Base-by-base conservation (phyloP, 2,113 vertebrate species). In the Pao palembangensis region DNA sequence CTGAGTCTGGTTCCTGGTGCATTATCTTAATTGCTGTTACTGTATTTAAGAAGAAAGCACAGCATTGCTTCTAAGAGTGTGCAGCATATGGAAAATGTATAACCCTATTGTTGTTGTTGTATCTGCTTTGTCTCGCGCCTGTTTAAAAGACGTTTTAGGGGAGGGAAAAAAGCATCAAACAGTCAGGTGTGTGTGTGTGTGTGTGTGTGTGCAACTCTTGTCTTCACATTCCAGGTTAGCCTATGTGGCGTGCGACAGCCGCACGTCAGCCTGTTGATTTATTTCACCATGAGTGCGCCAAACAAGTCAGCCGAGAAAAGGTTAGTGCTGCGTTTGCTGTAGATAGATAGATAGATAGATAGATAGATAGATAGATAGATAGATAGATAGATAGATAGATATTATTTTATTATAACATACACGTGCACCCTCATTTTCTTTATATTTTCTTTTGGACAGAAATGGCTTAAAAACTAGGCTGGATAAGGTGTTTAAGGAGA, bases 201-300 rank as follows among this genome's bases (percentile, higher is more conserved):
- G 25, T 28, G 25, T 28, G 25, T 28, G 25, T 28, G 25, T 28
- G 25, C 25, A 28, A 28, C 25, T 28, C 25, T 6, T 28, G 25
- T 7, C 25, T 2, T 28, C 25, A 28, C 25, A 28, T 8, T 14
- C 5, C 14, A 13, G 41, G 41, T 43, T 43, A 43, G 5, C 14
- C 43, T 16, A 44, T 5, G 43, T 44, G 42, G 31, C 31, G 1
- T 60, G 44, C 44, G n/a, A 47, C n/a, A n/a, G n/a, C 44, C 17
- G 43, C 44, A 16, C 44, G 55, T 64, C 46, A 55, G 71, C 64
- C 57, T 59, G 50, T 51, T 18, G 25, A 61, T 62, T 19, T 11
- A 23, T 59, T 34, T 64, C 69, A 85, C 51, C 76, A 87, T 86
- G 87, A 88, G 66, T 65, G 62, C 53, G 12, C 65, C 59, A 8